phyloP scores from a whole-genome alignment of 2,797 vertebrate genomes.

The Ambastaia sidthimunki region DNA sequence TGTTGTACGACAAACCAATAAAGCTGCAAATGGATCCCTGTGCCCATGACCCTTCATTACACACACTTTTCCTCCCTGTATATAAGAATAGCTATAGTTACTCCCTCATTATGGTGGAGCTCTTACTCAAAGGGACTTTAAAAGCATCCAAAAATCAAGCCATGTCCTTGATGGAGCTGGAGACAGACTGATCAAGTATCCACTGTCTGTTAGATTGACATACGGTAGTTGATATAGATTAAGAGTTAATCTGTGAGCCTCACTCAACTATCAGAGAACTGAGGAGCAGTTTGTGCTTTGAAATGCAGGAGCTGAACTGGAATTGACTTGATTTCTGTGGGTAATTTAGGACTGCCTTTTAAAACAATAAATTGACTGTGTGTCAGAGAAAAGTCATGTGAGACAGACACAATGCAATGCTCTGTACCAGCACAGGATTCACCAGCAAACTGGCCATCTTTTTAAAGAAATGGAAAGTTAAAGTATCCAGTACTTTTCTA shows the following conservation, averaged over 20 bases:
- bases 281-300: constrained; percentile 49
- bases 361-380: constrained; percentile 57
- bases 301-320: constrained; percentile 47
- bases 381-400: constrained; percentile 61
- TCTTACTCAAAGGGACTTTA: background rate
- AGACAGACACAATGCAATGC: constrained; percentile 69
- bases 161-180: background rate
- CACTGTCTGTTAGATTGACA: constrained; percentile 20
- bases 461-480: constrained; percentile 16
- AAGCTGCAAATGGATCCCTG: no score
- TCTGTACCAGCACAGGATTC: constrained; percentile 62
- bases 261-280: background rate
- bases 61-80: no score
- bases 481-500: constrained; percentile 21
- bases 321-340: constrained; percentile 51
- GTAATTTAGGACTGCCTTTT: background rate
- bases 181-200: background rate
- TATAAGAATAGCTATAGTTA: no score
- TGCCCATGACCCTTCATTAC: no score
- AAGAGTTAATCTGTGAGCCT: constrained; percentile 4
- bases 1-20: no score
- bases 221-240: background rate
- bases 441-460: constrained; percentile 9
- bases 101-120: background rate
- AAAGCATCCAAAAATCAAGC: background rate